These are phyloP conservation scores for Solen grandis DNA, from an alignment of 1,140 invertebrate genomes.

Conservation along the genomic window DNA sequence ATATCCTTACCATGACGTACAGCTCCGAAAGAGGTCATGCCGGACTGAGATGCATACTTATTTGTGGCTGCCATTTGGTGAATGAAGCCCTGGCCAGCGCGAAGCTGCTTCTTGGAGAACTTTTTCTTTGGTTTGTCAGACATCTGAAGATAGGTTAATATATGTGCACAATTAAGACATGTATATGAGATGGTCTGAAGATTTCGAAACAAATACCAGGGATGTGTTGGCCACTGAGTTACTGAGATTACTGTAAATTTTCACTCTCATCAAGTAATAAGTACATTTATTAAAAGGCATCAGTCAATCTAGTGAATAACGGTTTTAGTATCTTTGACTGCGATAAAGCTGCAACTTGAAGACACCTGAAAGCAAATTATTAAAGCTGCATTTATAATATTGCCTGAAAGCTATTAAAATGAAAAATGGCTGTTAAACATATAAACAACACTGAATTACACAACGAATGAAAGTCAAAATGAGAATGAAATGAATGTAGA, in stretches of 20 bases:
- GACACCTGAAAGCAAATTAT: too few species aligned
- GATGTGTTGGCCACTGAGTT: too few species aligned
- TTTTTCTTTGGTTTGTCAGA: conserved; percentile 88
- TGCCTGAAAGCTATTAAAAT: too few species aligned
- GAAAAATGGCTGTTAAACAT: too few species aligned
- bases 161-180: neutral
- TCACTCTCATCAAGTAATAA: too few species aligned
- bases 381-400: too few species aligned
- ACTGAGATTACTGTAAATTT: too few species aligned
- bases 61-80: conserved; percentile 88
- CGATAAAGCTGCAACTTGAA: too few species aligned
- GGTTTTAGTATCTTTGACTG: neutral
- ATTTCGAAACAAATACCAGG: neutral
- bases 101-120: conserved; percentile 92
- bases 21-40: conserved; percentile 72
- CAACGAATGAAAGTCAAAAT: too few species aligned
- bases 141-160: conserved; percentile 34
- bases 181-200: neutral
- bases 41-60: conserved; percentile 85
- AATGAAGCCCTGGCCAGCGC: conserved; percentile 94
- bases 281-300: too few species aligned
- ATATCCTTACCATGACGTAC: conserved; percentile 74
- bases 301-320: neutral
- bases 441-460: too few species aligned
- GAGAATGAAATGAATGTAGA: too few species aligned